phyloP scores from a whole-genome alignment of 2,797 vertebrate species.

The Dallia pectoralis region DNA sequence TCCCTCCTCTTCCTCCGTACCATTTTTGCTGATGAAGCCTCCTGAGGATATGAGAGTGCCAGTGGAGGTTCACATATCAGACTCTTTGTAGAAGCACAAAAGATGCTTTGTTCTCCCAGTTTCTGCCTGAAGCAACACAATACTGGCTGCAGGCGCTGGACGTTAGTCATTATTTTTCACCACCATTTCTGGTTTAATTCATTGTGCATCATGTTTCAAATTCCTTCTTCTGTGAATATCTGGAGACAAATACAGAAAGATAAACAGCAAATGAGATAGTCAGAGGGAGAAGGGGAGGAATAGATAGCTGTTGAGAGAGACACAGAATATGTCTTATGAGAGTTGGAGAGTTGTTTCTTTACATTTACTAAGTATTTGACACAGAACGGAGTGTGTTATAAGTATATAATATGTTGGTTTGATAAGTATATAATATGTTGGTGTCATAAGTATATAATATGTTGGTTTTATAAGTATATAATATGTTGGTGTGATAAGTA shows the following conservation, averaged over 20 bases:
- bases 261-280: too few species aligned
- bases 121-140: constrained; percentile 61
- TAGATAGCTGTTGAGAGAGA: too few species aligned
- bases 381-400: too few species aligned
- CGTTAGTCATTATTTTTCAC: constrained; percentile 68
- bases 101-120: constrained; percentile 72
- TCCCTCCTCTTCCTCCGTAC: constrained; percentile 48
- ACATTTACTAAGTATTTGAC: too few species aligned
- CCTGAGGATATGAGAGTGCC: constrained; percentile 66
- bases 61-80: constrained; percentile 70
- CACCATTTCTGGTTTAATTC: constrained; percentile 70
- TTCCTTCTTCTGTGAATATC: constrained; percentile 33
- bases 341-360: constrained; percentile 4
- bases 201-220: constrained; percentile 53
- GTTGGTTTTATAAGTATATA: too few species aligned
- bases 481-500: too few species aligned
- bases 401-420: too few species aligned
- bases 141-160: constrained; percentile 55
- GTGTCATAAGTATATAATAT: too few species aligned
- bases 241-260: not conserved
- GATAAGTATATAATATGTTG: too few species aligned
- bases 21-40: constrained; percentile 69
- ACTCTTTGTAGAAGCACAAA: constrained; percentile 68
- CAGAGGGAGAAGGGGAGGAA: too few species aligned
- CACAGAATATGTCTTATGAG: too few species aligned